Conservation (phyloP, 2,888 invertebrate species). For the Cremastinae sp. region DNA sequence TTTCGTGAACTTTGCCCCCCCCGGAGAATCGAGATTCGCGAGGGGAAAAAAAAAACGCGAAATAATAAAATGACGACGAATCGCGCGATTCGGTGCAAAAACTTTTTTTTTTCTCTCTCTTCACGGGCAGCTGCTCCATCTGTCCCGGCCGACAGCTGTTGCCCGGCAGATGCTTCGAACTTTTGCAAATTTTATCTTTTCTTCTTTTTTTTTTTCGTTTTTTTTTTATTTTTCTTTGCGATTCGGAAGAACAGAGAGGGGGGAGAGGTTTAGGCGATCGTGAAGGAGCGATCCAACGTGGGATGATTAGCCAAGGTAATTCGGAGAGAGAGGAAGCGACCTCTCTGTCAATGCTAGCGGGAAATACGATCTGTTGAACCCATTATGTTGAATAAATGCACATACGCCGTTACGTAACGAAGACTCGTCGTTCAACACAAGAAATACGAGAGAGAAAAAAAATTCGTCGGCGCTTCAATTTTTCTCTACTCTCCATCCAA, state of each 20-base stretch:
- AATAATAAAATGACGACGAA: background rate
- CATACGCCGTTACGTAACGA: background rate
- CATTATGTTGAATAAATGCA: constrained; percentile 2
- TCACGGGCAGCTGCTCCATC: constrained; percentile 71
- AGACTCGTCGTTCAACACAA: too few relatives aligned
- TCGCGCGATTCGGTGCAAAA: too few relatives aligned
- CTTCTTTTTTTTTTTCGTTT: constrained; percentile 1
- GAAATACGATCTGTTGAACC: constrained; percentile 52
- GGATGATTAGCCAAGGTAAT: constrained; percentile 77
- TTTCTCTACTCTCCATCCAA: too few relatives aligned
- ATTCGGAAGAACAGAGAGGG: constrained; percentile 1
- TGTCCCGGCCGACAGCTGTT: constrained; percentile 70
- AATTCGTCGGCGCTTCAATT: background rate
- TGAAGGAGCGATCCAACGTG: constrained; percentile 75
- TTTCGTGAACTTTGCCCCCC: background rate
- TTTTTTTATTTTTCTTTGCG: too few relatives aligned
- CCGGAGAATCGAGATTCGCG: constrained; percentile 3
- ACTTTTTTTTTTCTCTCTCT: too few relatives aligned
- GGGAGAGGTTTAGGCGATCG: constrained; percentile 64
- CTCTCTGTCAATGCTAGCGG: constrained; percentile 79
- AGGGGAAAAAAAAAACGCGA: background rate
- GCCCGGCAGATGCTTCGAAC: constrained; percentile 63
- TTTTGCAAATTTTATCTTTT: constrained; percentile 26
- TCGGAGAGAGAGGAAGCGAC: constrained; percentile 78
- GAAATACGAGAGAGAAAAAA: background rate